These are phyloP conservation scores for Chaenogobius annularis DNA, from an alignment of 2,113 vertebrate genomes.

Conservation along the genomic window DNA sequence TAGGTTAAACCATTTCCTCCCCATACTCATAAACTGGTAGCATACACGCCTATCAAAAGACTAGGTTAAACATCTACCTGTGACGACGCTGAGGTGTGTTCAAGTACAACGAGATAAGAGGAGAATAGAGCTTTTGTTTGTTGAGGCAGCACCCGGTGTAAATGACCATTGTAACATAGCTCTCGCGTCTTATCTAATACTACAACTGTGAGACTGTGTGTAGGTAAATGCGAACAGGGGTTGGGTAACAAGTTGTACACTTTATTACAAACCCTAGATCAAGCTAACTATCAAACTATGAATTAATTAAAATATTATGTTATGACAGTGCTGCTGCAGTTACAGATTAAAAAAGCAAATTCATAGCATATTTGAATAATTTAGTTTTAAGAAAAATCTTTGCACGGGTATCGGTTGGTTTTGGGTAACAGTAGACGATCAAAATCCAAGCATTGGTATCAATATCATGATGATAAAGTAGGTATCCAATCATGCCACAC, in stretches of 20 bases:
- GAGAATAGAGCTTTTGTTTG: slow-evolving; percentile 27
- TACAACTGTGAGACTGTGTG: neutral
- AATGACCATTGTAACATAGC: neutral
- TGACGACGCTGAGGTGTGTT: slow-evolving; percentile 21
- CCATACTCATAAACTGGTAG: neutral
- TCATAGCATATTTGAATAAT: too few relatives aligned
- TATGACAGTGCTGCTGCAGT: neutral
- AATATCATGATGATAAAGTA: too few relatives aligned
- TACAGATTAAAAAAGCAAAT: too few relatives aligned
- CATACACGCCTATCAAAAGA: neutral
- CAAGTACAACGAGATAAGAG: slow-evolving; percentile 33
- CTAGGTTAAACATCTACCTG: slow-evolving; percentile 41
- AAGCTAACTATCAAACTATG: too few relatives aligned
- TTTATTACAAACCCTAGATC: too few relatives aligned
- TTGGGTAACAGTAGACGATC: too few relatives aligned
- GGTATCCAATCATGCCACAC: too few relatives aligned
- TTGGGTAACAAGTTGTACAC: neutral
- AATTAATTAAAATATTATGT: too few relatives aligned
- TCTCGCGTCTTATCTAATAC: slow-evolving; percentile 3
- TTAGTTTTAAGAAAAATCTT: too few relatives aligned
- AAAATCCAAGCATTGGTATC: too few relatives aligned
- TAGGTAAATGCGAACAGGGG: neutral
- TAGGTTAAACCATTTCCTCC: neutral
- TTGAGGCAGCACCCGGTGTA: slow-evolving; percentile 2
- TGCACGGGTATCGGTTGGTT: too few relatives aligned